Evolutionary conservation across 2,113 vertebrate genomes (phyloP).

Genomic region (Cottus gobio): DNA sequence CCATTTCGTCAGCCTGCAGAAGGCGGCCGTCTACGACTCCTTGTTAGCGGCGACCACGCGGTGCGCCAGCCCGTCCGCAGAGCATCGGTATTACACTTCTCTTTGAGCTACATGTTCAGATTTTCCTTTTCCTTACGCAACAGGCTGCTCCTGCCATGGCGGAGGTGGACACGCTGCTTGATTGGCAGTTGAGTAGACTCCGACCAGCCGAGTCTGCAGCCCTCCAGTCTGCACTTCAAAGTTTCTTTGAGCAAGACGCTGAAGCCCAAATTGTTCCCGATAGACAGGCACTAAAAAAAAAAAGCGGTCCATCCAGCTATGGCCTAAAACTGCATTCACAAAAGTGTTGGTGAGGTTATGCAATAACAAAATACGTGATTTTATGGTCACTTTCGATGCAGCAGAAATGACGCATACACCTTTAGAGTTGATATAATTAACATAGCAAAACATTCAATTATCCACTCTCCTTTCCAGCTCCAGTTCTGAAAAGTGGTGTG

Average conservation of each 20-base stretch:
- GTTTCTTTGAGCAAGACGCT: not conserved
- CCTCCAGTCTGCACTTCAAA: not conserved
- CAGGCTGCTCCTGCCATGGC: not conserved
- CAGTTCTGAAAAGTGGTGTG: no score
- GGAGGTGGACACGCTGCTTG: constrained; percentile 18
- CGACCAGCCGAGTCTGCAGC: not conserved
- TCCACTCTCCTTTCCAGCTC: not conserved
- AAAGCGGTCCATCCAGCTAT: no score
- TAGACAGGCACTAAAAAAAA: no score
- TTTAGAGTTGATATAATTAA: not conserved
- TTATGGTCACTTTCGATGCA: not conserved
- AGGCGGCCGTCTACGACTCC: constrained; percentile 85
- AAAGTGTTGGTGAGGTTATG: not conserved
- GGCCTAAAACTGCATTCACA: not conserved
- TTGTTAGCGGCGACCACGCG: constrained; percentile 83
- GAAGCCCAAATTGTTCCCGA: not conserved
- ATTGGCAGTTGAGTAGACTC: not conserved
- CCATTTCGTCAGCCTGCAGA: constrained; percentile 87
- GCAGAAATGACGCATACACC: not conserved
- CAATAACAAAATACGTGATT: not conserved
- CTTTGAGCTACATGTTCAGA: not conserved
- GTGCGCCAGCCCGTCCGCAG: constrained; percentile 79
- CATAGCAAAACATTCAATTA: not conserved
- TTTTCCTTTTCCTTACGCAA: not conserved
- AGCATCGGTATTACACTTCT: constrained; percentile 86